These are phyloP conservation scores for Vanacampus margaritifer DNA, from an alignment of 2,113 vertebrate genomes.

Conservation along the genomic window DNA sequence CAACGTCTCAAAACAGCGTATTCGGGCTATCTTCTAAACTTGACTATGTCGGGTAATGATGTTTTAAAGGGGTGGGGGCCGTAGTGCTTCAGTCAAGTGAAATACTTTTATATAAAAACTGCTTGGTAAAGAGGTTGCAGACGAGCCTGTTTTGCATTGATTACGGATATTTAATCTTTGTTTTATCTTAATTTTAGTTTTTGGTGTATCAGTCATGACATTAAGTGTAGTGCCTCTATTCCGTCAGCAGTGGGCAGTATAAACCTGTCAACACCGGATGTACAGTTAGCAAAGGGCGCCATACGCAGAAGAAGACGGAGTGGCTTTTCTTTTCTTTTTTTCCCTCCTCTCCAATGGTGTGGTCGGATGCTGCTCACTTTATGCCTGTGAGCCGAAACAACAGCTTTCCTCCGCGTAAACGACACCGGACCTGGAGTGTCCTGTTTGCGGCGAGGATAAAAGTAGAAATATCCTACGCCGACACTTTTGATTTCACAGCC, in stretches of 20 bases:
- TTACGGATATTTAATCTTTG: background rate
- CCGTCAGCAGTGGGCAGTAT: slow-evolving; percentile 23
- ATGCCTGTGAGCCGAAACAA: slow-evolving; percentile 8
- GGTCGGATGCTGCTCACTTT: slow-evolving; percentile 14
- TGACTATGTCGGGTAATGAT: background rate
- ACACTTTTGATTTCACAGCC: background rate
- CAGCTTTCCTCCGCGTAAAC: background rate
- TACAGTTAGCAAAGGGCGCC: background rate
- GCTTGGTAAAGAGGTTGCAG: no score
- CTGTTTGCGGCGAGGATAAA: background rate
- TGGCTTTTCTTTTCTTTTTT: background rate
- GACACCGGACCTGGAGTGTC: background rate
- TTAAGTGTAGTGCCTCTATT: background rate
- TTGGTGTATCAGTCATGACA: background rate
- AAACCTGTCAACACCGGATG: background rate
- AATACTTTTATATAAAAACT: no score
- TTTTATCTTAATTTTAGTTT: no score
- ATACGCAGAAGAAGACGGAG: slow-evolving; percentile 24
- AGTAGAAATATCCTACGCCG: background rate
- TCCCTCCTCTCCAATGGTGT: slow-evolving; percentile 2
- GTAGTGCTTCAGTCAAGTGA: background rate
- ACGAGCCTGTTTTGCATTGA: background rate
- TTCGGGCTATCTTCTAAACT: background rate
- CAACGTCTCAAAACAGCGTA: no score
- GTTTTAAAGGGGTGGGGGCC: no score